These are phyloP conservation scores for Atractosteus spatula DNA, from an alignment of 2,113 vertebrate species.

Conservation along the genomic window DNA sequence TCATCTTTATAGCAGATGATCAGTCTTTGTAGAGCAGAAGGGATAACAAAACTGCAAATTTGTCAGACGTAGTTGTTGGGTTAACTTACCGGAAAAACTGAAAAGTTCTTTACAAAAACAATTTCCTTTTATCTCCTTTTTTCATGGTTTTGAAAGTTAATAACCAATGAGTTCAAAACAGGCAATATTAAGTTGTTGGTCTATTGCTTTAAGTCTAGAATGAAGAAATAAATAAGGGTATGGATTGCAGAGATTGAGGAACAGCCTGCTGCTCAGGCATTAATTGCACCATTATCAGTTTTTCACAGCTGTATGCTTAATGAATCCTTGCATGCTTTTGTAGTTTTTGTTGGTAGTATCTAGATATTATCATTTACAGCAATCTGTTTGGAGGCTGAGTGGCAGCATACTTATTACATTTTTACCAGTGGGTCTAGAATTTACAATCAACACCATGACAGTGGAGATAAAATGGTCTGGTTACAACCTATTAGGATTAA, in stretches of 20 bases:
- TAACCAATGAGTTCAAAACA: neutral
- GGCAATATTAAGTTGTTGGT: neutral
- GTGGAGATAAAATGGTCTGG: neutral
- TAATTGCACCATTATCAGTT: slow-evolving; percentile 13
- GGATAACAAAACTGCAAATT: too few relatives aligned
- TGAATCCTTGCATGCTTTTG: neutral
- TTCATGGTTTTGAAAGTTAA: too few relatives aligned
- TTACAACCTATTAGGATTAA: neutral
- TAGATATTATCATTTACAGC: slow-evolving; percentile 3
- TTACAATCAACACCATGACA: neutral
- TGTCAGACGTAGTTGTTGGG: too few relatives aligned
- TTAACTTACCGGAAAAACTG: too few relatives aligned
- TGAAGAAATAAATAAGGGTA: neutral
- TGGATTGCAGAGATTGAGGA: slow-evolving; percentile 8
- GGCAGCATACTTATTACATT: slow-evolving; percentile 1
- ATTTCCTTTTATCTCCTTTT: too few relatives aligned
- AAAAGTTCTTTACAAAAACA: too few relatives aligned
- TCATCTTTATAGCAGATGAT: too few relatives aligned
- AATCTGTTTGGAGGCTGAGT: neutral
- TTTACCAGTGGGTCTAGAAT: neutral
- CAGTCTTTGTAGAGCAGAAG: too few relatives aligned
- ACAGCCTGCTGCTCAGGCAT: neutral
- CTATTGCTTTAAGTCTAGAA: neutral
- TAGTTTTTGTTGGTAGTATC: neutral
- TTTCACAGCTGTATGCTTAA: slow-evolving; percentile 11